Evolutionary conservation across 2,113 vertebrate species (phyloP).

Genomic region (Ptyas mucosa): DNA sequence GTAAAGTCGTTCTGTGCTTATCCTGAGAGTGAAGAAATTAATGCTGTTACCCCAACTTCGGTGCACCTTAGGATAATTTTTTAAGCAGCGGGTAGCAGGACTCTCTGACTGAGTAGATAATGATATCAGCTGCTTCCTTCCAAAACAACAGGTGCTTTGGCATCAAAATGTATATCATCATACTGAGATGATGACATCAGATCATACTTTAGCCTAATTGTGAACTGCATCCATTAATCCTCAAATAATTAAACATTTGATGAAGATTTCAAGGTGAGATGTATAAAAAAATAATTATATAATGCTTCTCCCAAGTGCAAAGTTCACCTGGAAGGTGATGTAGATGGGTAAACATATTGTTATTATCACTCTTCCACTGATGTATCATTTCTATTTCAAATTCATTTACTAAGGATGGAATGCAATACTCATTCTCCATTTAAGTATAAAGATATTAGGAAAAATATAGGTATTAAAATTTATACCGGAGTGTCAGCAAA

Average conservation of each 20-base stretch:
- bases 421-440: not conserved
- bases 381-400: slow-evolving; percentile 20
- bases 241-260: slow-evolving; percentile 82
- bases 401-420: not conserved
- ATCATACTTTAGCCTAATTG: slow-evolving; percentile 98
- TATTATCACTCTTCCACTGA: slow-evolving; percentile 21
- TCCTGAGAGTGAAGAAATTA: slow-evolving; percentile 72
- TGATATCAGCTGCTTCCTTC: slow-evolving; percentile 99
- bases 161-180: slow-evolving; percentile 92
- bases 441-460: slow-evolving; percentile 38
- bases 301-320: slow-evolving; percentile 46
- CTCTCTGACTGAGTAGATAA: slow-evolving; percentile 99
- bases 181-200: slow-evolving; percentile 99
- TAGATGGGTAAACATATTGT: not conserved
- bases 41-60: slow-evolving; percentile 77
- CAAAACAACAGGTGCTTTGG: slow-evolving; percentile 99
- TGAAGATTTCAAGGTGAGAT: slow-evolving; percentile 78
- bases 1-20: slow-evolving; percentile 56
- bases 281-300: slow-evolving; percentile 65
- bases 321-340: slow-evolving; percentile 28
- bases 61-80: slow-evolving; percentile 93
- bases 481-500: slow-evolving; percentile 28
- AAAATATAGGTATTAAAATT: slow-evolving; percentile 8
- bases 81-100: slow-evolving; percentile 91
- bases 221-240: slow-evolving; percentile 89